Percentiles rank a stretch among this genome's conserved stretches.
Conservation (phyloP, 2,113 vertebrate genomes). For the Eulemur rufifrons region DNA sequence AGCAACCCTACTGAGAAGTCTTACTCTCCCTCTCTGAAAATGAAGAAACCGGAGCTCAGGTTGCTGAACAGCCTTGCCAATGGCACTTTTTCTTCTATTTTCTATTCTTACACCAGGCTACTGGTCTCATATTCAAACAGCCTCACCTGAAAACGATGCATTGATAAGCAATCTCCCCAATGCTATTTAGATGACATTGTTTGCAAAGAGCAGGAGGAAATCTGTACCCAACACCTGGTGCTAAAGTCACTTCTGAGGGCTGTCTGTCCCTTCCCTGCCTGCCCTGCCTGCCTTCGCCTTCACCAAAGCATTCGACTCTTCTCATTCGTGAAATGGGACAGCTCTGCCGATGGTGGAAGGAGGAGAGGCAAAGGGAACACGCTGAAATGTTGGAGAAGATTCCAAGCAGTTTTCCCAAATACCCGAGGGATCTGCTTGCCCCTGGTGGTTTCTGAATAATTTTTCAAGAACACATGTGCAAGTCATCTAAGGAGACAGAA, state of each 20-base stretch:
- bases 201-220: background rate
- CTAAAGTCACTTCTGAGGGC: background rate
- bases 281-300: background rate
- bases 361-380: slow-evolving; percentile 63
- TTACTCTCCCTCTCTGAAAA: background rate
- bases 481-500: slow-evolving; percentile 85
- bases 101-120: background rate
- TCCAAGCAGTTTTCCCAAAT: slow-evolving; percentile 82
- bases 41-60: background rate
- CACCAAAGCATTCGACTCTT: background rate
- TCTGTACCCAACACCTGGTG: background rate
- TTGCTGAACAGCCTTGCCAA: fast-evolving
- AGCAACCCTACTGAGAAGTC: background rate
- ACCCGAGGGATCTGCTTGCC: slow-evolving; percentile 80
- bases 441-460: slow-evolving; percentile 82
- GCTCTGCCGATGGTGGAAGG: slow-evolving; percentile 58
- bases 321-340: background rate
- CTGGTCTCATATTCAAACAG: background rate
- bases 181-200: background rate
- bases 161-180: background rate
- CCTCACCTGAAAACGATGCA: background rate
- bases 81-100: background rate
- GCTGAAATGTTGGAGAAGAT: slow-evolving; percentile 80
- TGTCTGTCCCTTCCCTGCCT: background rate
- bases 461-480: slow-evolving; percentile 83